A percentile compares a stretch with the other conserved stretches of the same genome.
Evolutionary conservation across 2,113 vertebrate species (phyloP).

Genomic region (Hemicordylus capensis): DNA sequence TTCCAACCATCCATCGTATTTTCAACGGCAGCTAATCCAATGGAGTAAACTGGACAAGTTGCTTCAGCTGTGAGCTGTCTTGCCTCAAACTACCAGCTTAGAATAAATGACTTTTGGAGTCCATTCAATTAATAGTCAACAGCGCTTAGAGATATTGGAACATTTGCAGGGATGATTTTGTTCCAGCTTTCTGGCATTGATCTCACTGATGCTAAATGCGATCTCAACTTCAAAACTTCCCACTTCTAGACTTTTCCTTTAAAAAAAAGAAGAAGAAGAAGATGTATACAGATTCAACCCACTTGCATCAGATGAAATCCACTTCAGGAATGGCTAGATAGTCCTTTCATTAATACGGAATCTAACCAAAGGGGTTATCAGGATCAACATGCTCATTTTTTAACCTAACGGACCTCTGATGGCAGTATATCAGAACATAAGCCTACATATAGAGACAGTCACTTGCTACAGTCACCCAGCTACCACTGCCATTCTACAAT

Average conservation of each 20-base stretch:
- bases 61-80: neutral
- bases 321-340: neutral
- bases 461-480: neutral
- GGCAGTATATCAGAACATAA: neutral
- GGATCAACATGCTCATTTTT: neutral
- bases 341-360: neutral
- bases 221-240: neutral
- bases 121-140: neutral
- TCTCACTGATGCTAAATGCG: neutral
- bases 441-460: neutral
- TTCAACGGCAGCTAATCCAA: neutral
- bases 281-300: neutral
- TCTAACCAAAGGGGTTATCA: neutral
- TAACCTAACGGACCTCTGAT: neutral
- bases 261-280: no score
- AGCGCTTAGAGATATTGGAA: neutral
- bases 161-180: neutral
- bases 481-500: neutral
- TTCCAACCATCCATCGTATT: neutral
- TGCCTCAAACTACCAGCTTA: neutral
- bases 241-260: neutral
- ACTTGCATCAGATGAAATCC: slow-evolving; percentile 39
- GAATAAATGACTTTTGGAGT: neutral
- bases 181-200: neutral
- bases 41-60: neutral